phyloP scores from a whole-genome alignment of 2,113 vertebrate species.

The Nipponia nippon region DNA sequence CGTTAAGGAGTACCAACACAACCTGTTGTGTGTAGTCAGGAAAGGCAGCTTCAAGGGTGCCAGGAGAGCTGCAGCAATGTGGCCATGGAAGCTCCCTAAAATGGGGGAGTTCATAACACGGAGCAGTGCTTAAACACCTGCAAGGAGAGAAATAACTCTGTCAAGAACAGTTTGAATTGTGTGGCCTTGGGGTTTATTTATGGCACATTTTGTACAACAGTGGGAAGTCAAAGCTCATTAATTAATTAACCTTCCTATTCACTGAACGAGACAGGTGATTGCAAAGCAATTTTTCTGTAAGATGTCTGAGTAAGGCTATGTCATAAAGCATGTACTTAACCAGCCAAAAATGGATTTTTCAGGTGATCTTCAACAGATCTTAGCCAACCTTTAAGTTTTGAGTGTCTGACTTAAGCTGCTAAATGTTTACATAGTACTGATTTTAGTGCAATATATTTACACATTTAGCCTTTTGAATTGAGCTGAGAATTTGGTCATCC shows the following conservation, averaged over 20 bases:
- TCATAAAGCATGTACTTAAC: neutral
- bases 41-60: neutral
- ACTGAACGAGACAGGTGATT: neutral
- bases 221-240: neutral
- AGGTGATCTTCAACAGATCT: neutral
- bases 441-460: neutral
- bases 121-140: neutral
- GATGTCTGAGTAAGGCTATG: neutral
- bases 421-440: neutral
- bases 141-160: neutral
- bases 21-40: neutral
- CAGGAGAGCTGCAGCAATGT: neutral
- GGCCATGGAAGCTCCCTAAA: neutral
- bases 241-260: neutral
- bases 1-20: neutral
- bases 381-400: neutral
- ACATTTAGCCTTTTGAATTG: neutral
- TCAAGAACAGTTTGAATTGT: neutral
- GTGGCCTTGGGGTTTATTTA: neutral
- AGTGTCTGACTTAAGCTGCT: neutral
- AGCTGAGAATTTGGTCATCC: neutral
- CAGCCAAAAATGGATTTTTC: neutral
- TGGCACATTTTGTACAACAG: neutral
- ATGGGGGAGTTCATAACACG: neutral
- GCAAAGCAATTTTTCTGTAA: neutral